A percentile compares a stretch with the other conserved stretches of the same genome.
Conservation (phyloP, 2,113 vertebrate genomes). For the Sphaerodactylus townsendi region DNA sequence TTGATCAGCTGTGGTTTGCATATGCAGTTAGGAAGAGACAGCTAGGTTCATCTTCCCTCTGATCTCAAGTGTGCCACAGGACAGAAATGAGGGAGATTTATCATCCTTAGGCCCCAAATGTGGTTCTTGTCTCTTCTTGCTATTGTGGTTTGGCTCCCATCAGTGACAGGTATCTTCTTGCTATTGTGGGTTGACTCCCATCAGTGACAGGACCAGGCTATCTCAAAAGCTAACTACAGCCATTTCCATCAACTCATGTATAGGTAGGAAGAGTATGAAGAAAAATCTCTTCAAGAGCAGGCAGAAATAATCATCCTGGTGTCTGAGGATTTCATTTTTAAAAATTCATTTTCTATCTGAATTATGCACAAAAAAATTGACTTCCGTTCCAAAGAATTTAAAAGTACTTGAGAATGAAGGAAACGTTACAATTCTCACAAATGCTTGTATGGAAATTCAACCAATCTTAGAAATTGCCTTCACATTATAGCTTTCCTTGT, state of each 20-base stretch:
- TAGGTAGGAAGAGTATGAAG: background rate
- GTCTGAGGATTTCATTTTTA: background rate
- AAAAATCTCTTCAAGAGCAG: background rate
- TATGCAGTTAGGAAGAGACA: slow-evolving; percentile 21
- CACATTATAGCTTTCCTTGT: background rate
- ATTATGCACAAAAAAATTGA: background rate
- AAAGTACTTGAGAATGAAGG: background rate
- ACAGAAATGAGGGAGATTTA: slow-evolving; percentile 34
- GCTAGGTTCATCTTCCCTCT: slow-evolving; percentile 45
- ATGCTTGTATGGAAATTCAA: background rate
- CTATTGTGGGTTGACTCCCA: slow-evolving; percentile 40
- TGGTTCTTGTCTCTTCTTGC: slow-evolving; percentile 47
- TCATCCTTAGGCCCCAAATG: slow-evolving; percentile 14
- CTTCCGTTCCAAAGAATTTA: background rate
- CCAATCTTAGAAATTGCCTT: background rate
- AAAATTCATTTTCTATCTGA: background rate
- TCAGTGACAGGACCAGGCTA: slow-evolving; percentile 18
- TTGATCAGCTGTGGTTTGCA: slow-evolving; percentile 54
- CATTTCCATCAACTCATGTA: background rate
- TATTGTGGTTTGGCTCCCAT: slow-evolving; percentile 42
- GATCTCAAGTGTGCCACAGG: slow-evolving; percentile 29
- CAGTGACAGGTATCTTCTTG: slow-evolving; percentile 46
- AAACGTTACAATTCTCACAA: background rate
- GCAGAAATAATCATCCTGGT: background rate
- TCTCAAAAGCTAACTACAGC: slow-evolving; percentile 23